These are phyloP conservation scores for Istiophorus platypterus DNA, from an alignment of 2,113 vertebrate genomes.

Conservation along the genomic window DNA sequence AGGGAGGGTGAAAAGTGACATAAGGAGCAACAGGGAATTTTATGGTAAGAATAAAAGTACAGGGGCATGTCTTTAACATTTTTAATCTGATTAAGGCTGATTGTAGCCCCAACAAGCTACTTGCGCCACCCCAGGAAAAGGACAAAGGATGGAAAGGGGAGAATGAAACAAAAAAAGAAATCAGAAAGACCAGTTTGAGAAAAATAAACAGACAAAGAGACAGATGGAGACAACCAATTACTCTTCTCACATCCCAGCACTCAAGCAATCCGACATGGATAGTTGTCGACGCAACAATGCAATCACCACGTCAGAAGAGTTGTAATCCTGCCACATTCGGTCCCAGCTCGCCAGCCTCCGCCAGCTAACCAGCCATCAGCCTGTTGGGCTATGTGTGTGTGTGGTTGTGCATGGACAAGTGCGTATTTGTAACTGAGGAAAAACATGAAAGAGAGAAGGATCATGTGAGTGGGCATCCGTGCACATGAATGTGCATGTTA, in stretches of 20 bases:
- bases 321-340: conserved; percentile 72
- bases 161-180: conserved; percentile 31
- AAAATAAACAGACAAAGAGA: conserved; percentile 53
- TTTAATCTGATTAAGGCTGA: conserved; percentile 19
- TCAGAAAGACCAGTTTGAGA: conserved; percentile 23
- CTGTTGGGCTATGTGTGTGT: conserved; percentile 9
- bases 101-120: neutral
- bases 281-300: conserved; percentile 67
- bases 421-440: conserved; percentile 16
- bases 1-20: neutral
- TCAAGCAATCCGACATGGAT: conserved; percentile 62
- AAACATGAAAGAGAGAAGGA: conserved; percentile 10
- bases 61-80: conserved; percentile 11
- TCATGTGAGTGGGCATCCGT: neutral
- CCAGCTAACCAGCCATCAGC: conserved; percentile 72
- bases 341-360: conserved; percentile 70
- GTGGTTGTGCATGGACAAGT: neutral
- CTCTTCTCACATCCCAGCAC: conserved; percentile 34
- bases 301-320: conserved; percentile 52
- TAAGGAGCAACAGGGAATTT: neutral
- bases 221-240: conserved; percentile 65
- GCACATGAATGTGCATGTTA: conserved; percentile 1
- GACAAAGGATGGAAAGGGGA: neutral
- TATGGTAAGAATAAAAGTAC: conserved; percentile 6
- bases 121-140: neutral